Evolutionary conservation across 2,888 invertebrate genomes (phyloP), one percentile per base, ranked within the genome.

Genomic region (Cloeon dipterum): DNA sequence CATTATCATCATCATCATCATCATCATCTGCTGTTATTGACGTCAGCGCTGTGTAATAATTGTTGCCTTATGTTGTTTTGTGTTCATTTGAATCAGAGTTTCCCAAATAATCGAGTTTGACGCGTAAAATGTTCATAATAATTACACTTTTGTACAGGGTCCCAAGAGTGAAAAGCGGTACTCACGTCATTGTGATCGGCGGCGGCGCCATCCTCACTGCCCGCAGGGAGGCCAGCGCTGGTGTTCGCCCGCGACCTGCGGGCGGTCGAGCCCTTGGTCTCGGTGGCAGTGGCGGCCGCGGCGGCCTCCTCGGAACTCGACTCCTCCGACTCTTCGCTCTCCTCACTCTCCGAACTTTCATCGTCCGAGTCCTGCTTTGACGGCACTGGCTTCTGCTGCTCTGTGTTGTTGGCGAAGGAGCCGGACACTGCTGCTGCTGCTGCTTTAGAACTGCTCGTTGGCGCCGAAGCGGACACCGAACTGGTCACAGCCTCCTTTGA

Each of bases 281-380:
- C n/a, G 14, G 29, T 14, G 5, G 5, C 29, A 7, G n/a, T 29
- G n/a, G 14, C 29, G 14, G 29, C 14, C 5, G 5, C 29, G 7
- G n/a, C 29, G n/a, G 14, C 29, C 14, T n/a, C 14, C 16, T 29
- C 29, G 14, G 29, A 14, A 29, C 29, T 29, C 7, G 29, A 29
- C 29, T 29, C 29, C 16, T 29, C 29, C 7, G 29, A 29, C 29
- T 29, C 29, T 29, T n/a, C n/a, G 14, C 29, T 29, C 5, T 29
- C 29, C 14, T 29, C 29, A 29, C 29, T 29, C 29, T 29, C 29
- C 7, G n/a, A n/a, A 29, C 29, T 29, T 16, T 29, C 29, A n/a
- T 29, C 29, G 16, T 29, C 29, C 11, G 29, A 29, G 29, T 29
- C 29, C 7, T 14, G 29, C 16, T 29, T 29, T 14, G 29, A 7